Evolutionary conservation across 2,888 invertebrate species (phyloP).

Genomic region (Parapristionchus giblindavisi): DNA sequence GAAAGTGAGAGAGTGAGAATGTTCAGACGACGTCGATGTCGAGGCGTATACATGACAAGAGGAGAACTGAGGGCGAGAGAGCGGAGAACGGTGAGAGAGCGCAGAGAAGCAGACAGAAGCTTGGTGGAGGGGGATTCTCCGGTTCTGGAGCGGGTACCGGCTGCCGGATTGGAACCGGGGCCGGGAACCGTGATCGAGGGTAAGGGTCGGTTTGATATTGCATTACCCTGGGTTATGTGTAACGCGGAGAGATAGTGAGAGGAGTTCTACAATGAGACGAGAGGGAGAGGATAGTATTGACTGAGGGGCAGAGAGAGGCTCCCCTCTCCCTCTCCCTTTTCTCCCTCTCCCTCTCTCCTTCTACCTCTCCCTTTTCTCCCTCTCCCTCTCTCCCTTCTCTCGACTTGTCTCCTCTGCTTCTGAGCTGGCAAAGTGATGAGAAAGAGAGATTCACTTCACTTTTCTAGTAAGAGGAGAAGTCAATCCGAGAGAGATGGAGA

Average conservation of each 20-base stretch:
- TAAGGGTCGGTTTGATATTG: too few species aligned
- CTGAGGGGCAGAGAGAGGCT: not conserved
- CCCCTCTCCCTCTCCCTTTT: slow-evolving; percentile 4
- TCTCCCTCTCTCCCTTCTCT: slow-evolving; percentile 4
- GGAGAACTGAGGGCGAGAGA: not conserved
- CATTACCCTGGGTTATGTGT: too few species aligned
- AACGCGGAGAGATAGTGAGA: not conserved
- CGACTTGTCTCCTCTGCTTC: not conserved
- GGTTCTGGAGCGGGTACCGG: not conserved
- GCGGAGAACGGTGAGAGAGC: slow-evolving; percentile 6
- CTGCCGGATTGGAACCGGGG: not conserved
- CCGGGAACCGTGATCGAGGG: not conserved
- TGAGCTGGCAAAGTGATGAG: not conserved
- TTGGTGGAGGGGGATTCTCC: not conserved
- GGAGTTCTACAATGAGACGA: too few species aligned
- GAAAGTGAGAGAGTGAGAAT: slow-evolving; percentile 1
- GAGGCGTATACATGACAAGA: too few species aligned
- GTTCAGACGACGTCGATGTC: too few species aligned
- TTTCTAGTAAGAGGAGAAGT: not conserved
- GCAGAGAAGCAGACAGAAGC: not conserved
- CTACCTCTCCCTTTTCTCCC: not conserved
- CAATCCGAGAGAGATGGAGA: not conserved
- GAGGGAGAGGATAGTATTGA: slow-evolving; percentile 22
- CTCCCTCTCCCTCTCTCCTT: slow-evolving; percentile 7
- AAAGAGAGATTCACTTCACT: slow-evolving; percentile 2